Percentiles rank a stretch among this genome's conserved stretches.
Conservation (phyloP, 2,888 invertebrate genomes). For the Rotaria magnacalcarata region DNA sequence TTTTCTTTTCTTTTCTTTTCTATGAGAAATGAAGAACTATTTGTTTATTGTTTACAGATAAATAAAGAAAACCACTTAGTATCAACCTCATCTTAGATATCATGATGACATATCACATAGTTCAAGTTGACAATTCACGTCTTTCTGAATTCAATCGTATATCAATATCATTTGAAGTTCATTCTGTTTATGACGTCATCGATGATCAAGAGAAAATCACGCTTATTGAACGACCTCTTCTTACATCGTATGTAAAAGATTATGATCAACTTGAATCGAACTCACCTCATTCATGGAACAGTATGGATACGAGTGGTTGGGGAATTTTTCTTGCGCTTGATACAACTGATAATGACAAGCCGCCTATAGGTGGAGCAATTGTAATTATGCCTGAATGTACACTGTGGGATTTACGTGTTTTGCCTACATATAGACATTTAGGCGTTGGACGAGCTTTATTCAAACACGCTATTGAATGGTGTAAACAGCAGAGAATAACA, state of each 20-base stretch:
- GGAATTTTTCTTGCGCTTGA: neutral
- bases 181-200: neutral
- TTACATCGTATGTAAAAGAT: neutral
- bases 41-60: neutral
- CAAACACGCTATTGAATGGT: neutral
- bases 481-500: neutral
- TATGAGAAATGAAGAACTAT: neutral
- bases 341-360: neutral
- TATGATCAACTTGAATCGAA: neutral
- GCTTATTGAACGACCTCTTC: neutral
- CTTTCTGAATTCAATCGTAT: neutral
- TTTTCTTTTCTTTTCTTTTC: no score
- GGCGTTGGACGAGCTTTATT: neutral
- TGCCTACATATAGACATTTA: neutral
- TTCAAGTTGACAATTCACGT: neutral
- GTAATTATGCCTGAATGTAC: neutral
- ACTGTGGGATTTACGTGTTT: neutral
- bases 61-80: no score
- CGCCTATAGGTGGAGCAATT: neutral
- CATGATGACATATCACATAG: neutral
- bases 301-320: neutral
- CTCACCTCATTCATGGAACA: neutral
- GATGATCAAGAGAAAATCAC: neutral
- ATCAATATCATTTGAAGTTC: conserved; percentile 7
- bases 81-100: no score